Percentiles rank a stretch among this genome's conserved stretches.
These are phyloP conservation scores for Drosophila sucinea DNA, from an alignment of 1,140 invertebrate species.

Conservation along the genomic window DNA sequence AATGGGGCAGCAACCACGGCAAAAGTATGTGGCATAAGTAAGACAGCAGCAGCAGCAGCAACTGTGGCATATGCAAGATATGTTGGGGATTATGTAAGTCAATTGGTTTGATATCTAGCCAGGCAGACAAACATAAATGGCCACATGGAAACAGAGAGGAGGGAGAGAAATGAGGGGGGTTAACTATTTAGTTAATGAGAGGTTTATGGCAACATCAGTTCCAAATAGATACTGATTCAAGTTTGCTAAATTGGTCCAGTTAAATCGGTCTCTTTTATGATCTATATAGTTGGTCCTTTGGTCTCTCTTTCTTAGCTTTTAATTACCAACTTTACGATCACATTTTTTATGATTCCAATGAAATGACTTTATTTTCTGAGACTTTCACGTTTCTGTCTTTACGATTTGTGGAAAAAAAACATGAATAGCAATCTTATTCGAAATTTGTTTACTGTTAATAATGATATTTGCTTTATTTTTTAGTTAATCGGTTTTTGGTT, in stretches of 20 bases:
- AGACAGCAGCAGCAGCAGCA: slow-evolving; percentile 16
- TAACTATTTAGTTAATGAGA: not conserved
- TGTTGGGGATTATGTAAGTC: slow-evolving; percentile 47
- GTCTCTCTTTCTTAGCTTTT: not conserved
- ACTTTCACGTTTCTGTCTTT: no score
- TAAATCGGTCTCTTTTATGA: not conserved
- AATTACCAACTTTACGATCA: no score
- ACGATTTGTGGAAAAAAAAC: no score
- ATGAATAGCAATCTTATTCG: no score
- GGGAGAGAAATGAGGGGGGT: not conserved
- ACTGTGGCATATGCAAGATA: slow-evolving; percentile 26
- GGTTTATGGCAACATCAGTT: not conserved
- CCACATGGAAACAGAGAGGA: no score
- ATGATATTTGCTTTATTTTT: no score
- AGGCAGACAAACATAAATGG: not conserved
- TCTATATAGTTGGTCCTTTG: not conserved
- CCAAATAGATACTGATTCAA: not conserved
- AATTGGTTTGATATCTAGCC: slow-evolving; percentile 14
- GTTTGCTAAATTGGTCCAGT: not conserved
- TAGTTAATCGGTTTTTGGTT: no score
- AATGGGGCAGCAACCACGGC: slow-evolving; percentile 32
- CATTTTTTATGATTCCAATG: not conserved
- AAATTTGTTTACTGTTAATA: no score
- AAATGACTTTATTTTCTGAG: not conserved
- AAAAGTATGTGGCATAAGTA: slow-evolving; percentile 13